These are phyloP conservation scores for Temnothorax ravouxi DNA, from an alignment of 2,888 invertebrate species.

Conservation along the genomic window DNA sequence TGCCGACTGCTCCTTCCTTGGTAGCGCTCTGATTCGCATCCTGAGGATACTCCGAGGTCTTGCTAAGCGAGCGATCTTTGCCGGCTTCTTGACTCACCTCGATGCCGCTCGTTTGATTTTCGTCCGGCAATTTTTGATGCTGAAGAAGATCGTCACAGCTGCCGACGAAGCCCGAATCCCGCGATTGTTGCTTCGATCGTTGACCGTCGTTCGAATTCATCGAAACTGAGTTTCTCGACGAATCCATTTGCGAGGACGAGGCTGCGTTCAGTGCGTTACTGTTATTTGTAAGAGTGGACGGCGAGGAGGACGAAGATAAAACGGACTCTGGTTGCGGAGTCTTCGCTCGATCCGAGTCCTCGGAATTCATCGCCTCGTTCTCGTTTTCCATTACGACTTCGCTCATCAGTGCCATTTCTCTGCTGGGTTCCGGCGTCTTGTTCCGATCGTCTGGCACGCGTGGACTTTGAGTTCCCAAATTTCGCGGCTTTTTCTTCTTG, in stretches of 20 bases:
- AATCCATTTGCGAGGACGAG: conserved; percentile 69
- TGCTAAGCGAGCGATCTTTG: conserved; percentile 62
- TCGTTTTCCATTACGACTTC: conserved; percentile 88
- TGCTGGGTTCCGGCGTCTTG: conserved; percentile 89
- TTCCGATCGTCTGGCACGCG: conserved; percentile 88
- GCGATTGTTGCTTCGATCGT: conserved; percentile 93
- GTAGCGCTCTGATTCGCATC: conserved; percentile 38
- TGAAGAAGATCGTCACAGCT: conserved; percentile 95
- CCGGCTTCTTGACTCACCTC: conserved; percentile 65
- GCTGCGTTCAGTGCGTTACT: neutral
- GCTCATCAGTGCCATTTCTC: conserved; percentile 87
- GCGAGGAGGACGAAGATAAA: conserved; percentile 65
- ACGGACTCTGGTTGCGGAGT: conserved; percentile 90
- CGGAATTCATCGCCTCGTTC: conserved; percentile 87
- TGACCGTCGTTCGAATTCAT: conserved; percentile 77
- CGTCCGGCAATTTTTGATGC: conserved; percentile 87
- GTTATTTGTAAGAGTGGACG: conserved; percentile 49
- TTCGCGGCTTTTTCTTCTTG: conserved; percentile 92
- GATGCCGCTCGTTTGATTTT: conserved; percentile 57
- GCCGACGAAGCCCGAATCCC: conserved; percentile 96
- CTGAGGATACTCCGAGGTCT: conserved; percentile 57
- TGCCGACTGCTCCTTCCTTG: conserved; percentile 51
- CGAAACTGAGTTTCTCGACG: conserved; percentile 69
- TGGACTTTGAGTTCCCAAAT: conserved; percentile 84
- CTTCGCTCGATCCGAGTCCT: conserved; percentile 89